Conservation (phyloP, 2,113 vertebrate species). For the Pseudopipra pipra region DNA sequence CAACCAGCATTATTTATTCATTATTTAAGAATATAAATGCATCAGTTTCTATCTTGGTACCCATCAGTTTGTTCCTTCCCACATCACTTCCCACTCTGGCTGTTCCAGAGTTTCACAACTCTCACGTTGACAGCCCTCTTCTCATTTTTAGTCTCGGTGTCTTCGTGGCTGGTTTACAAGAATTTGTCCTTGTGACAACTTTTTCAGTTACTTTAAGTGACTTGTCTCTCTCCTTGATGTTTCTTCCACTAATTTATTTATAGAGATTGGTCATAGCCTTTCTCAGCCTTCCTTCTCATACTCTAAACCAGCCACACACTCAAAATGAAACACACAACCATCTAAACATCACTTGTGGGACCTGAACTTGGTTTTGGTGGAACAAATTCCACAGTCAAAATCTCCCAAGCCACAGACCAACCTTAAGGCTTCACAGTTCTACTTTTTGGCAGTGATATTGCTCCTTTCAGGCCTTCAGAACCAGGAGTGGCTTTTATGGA, state of each 20-base stretch:
- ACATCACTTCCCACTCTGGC: constrained; percentile 19
- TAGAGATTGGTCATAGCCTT: neutral
- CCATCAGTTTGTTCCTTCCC: constrained; percentile 31
- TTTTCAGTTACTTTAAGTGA: neutral
- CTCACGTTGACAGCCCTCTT: neutral
- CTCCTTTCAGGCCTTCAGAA: neutral
- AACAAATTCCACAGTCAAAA: neutral
- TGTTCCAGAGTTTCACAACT: constrained; percentile 22
- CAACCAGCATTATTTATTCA: constrained; percentile 30
- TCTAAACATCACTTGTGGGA: neutral
- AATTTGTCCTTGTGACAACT: neutral
- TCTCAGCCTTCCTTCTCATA: neutral
- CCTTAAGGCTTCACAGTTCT: neutral
- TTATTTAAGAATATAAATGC: constrained; percentile 5
- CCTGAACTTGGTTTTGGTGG: neutral
- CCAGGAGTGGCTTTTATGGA: neutral
- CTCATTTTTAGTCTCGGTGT: neutral
- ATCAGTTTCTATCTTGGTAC: constrained; percentile 17
- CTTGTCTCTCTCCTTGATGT: neutral
- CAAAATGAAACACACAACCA: neutral
- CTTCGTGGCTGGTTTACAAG: neutral
- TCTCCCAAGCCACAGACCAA: neutral
- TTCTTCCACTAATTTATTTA: neutral
- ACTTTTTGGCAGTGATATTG: neutral
- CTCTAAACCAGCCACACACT: neutral